Percentiles rank a stretch among this genome's conserved stretches.
phyloP scores from a whole-genome alignment of 2,113 vertebrate genomes.

The Sebastes fasciatus region DNA sequence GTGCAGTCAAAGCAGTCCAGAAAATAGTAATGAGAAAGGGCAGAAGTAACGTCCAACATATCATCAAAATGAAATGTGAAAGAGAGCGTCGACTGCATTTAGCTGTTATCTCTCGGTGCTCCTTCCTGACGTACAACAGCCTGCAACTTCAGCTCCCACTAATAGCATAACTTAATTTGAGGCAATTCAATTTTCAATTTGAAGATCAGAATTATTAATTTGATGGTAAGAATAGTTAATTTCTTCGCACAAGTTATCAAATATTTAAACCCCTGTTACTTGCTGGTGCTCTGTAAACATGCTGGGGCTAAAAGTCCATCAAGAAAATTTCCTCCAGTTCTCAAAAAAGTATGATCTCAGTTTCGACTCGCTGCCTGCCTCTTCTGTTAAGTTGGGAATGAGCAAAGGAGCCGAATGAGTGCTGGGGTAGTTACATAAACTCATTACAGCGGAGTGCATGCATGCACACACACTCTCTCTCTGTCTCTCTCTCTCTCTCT shows the following conservation, averaged over 20 bases:
- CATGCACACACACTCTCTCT: conserved; percentile 7
- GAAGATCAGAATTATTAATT: background rate
- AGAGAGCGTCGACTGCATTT: background rate
- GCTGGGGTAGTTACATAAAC: conserved; percentile 74
- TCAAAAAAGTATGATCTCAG: background rate
- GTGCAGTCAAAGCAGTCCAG: background rate
- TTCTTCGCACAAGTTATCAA: background rate
- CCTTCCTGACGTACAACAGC: background rate
- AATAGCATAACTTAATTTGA: conserved; percentile 10
- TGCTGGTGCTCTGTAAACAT: background rate
- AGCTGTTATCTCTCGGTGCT: background rate
- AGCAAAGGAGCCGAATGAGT: conserved; percentile 52
- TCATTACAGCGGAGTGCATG: conserved; percentile 42
- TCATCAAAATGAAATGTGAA: background rate
- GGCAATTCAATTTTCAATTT: background rate
- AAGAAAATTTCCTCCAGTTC: background rate
- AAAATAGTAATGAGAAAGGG: background rate
- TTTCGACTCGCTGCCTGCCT: conserved; percentile 14
- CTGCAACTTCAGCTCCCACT: background rate
- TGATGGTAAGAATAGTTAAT: background rate
- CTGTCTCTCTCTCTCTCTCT: background rate
- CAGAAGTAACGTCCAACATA: background rate
- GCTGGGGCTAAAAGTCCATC: background rate
- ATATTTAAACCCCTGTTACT: background rate
- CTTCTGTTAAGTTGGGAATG: conserved; percentile 38